Conservation (phyloP, 2,888 invertebrate genomes). For the Arge pagana region DNA sequence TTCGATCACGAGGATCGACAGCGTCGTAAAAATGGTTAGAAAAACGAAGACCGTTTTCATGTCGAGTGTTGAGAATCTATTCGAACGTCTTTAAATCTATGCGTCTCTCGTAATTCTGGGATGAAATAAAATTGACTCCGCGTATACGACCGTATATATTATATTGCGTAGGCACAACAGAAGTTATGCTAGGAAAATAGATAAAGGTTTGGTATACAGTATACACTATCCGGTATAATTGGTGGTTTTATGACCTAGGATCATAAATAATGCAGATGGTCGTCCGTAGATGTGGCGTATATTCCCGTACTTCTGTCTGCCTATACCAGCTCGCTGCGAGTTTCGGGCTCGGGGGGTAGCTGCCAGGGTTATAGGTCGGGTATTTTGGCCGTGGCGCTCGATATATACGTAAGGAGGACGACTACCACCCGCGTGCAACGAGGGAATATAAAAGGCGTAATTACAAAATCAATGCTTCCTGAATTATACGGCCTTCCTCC, state of each 20-base stretch:
- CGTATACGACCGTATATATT: background rate
- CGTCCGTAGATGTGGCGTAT: too few species aligned
- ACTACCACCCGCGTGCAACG: constrained; percentile 6
- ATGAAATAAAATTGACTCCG: too few species aligned
- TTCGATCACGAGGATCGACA: too few species aligned
- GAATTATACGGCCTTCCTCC: constrained; percentile 17
- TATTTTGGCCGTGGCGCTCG: background rate
- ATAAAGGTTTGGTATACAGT: background rate
- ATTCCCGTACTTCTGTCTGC: too few species aligned
- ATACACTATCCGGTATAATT: constrained; percentile 12
- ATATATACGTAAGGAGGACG: background rate
- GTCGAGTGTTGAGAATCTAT: too few species aligned
- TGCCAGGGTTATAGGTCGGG: background rate
- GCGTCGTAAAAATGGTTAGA: too few species aligned
- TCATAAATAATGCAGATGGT: constrained; percentile 18
- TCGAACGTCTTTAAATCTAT: too few species aligned
- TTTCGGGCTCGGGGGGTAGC: background rate
- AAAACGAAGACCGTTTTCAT: too few species aligned
- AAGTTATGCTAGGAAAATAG: background rate
- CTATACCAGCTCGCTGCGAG: too few species aligned
- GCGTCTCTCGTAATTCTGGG: too few species aligned
- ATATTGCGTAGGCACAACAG: background rate
- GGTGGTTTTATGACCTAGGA: constrained; percentile 5
- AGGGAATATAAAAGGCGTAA: constrained; percentile 12
- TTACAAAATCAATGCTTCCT: constrained; percentile 15